phyloP scores from a whole-genome alignment of 2,888 invertebrate genomes.

The Megamerina dolium region DNA sequence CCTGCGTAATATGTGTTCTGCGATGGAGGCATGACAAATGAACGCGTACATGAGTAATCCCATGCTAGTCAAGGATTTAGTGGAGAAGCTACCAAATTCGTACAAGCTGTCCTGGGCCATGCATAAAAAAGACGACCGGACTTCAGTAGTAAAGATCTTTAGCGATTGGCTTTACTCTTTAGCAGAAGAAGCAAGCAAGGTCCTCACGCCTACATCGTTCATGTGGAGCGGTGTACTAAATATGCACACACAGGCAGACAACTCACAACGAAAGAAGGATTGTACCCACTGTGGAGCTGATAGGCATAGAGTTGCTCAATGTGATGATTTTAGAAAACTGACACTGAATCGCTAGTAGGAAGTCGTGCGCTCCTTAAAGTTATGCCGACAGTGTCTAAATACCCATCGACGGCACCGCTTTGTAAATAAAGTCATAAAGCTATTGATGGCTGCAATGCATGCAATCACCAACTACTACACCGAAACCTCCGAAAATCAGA shows the following conservation, averaged over 20 bases:
- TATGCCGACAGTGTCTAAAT: too few relatives aligned
- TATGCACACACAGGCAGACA: constrained; percentile 10
- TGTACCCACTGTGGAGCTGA: too few relatives aligned
- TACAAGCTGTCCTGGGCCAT: constrained; percentile 16
- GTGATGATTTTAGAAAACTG: constrained; percentile 10
- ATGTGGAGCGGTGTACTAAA: constrained; percentile 9
- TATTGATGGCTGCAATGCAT: constrained; percentile 9
- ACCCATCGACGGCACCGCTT: constrained; percentile 12
- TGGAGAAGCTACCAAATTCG: constrained; percentile 11
- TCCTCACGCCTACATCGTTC: constrained; percentile 5
- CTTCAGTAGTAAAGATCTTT: constrained; percentile 12
- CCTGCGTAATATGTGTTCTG: too few relatives aligned
- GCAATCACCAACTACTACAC: constrained; percentile 12
- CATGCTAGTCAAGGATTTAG: constrained; percentile 15
- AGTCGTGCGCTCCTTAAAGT: constrained; percentile 6
- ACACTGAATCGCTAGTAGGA: constrained; percentile 11
- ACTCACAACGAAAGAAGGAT: too few relatives aligned
- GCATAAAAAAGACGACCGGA: constrained; percentile 7
- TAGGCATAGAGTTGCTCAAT: constrained; percentile 7
- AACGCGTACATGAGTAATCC: too few relatives aligned
- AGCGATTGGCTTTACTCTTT: too few relatives aligned
- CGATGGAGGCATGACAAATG: too few relatives aligned
- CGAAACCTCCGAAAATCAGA: not conserved
- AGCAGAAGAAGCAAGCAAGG: constrained; percentile 16
- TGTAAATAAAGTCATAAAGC: constrained; percentile 6